Conservation (phyloP, 2,797 vertebrate genomes). For the Podargus strigoides region DNA sequence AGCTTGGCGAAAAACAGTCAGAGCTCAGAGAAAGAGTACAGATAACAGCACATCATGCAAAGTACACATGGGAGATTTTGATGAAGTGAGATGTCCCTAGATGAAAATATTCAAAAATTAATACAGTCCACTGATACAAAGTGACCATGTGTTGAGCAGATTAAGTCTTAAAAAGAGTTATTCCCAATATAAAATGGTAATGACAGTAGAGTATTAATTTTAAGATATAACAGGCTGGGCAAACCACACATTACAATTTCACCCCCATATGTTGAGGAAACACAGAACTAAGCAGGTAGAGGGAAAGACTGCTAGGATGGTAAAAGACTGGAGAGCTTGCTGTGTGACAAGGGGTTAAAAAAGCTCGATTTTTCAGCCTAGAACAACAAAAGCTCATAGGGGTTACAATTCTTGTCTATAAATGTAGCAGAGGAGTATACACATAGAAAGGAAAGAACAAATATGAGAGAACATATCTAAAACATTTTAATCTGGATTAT, state of each 20-base stretch:
- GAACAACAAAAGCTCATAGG: neutral
- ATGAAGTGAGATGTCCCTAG: neutral
- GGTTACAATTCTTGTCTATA: neutral
- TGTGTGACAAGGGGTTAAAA: neutral
- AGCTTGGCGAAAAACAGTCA: neutral
- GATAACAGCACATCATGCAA: neutral
- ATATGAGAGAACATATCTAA: neutral
- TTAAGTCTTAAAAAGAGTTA: neutral
- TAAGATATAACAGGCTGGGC: neutral
- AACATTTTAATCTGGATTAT: neutral
- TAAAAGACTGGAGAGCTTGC: neutral
- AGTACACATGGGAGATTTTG: neutral
- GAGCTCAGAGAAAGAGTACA: neutral
- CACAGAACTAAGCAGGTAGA: neutral
- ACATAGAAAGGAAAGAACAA: neutral
- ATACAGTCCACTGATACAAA: neutral
- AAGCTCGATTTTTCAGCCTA: neutral
- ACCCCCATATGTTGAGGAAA: neutral
- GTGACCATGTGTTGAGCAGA: neutral
- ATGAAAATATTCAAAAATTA: neutral
- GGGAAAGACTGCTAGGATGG: neutral
- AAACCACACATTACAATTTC: accelerated
- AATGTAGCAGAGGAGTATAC: neutral
- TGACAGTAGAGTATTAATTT: neutral
- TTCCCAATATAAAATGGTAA: neutral